Conservation (phyloP, 1,140 invertebrate species). For the Bombus haemorrhoidalis region DNA sequence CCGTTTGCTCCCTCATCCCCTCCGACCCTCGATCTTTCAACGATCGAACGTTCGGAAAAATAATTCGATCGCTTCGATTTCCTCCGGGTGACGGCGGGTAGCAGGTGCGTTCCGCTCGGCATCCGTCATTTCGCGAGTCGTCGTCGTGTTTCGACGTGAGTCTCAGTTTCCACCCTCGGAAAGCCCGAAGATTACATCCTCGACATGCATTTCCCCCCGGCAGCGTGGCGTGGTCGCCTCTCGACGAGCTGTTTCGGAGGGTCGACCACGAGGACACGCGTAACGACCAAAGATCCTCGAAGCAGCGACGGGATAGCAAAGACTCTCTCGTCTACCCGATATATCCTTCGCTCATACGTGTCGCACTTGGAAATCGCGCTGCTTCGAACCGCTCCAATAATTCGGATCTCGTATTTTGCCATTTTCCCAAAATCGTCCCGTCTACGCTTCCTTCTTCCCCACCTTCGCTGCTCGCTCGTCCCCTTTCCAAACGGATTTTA, state of each 20-base stretch:
- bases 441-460: conserved; percentile 29
- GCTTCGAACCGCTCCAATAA: conserved; percentile 59
- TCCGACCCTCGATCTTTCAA: conserved; percentile 18
- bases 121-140: conserved; percentile 49
- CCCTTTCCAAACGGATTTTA: conserved; percentile 3
- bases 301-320: neutral
- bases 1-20: too few species aligned
- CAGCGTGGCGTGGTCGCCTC: neutral
- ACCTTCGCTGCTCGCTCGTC: neutral
- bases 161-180: conserved; percentile 32
- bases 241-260: neutral
- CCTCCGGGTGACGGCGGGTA: conserved; percentile 16
- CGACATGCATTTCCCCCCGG: conserved; percentile 16
- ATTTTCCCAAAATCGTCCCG: conserved; percentile 57
- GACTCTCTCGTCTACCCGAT: conserved; percentile 11
- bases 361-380: conserved; percentile 62
- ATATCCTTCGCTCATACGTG: conserved; percentile 56
- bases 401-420: conserved; percentile 66
- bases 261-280: conserved; percentile 24
- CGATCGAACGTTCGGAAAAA: conserved; percentile 30
- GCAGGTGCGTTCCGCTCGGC: conserved; percentile 39
- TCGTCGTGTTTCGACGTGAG: conserved; percentile 30
- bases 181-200: conserved; percentile 42
- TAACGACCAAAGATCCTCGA: conserved; percentile 35
- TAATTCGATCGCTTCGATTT: conserved; percentile 47